Conservation (phyloP, 2,888 invertebrate genomes). For the Smittia aterrima region DNA sequence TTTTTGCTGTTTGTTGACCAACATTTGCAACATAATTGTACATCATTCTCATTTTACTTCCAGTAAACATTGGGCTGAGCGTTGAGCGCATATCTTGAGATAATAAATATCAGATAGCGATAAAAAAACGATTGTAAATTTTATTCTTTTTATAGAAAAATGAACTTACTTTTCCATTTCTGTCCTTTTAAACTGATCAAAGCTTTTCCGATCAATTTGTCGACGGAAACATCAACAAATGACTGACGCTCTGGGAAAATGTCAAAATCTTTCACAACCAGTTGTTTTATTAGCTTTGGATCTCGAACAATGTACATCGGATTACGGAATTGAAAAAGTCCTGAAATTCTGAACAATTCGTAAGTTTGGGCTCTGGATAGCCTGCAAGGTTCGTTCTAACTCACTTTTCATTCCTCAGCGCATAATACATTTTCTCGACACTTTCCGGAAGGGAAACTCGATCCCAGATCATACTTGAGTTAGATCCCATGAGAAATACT, state of each 20-base stretch:
- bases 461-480: not conserved
- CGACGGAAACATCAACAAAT: conserved; percentile 43
- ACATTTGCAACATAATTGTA: conserved; percentile 44
- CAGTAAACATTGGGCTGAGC: conserved; percentile 47
- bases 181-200: conserved; percentile 29
- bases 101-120: too few species aligned
- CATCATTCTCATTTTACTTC: conserved; percentile 47
- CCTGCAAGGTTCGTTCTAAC: not conserved
- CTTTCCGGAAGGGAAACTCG: not conserved
- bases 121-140: too few species aligned
- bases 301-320: conserved; percentile 29
- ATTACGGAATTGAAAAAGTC: conserved; percentile 26
- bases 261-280: conserved; percentile 44
- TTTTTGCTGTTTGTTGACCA: not conserved
- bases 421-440: conserved; percentile 39
- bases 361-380: too few species aligned
- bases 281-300: conserved; percentile 27
- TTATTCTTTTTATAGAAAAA: too few species aligned
- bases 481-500: not conserved
- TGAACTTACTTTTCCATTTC: conserved; percentile 46
- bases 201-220: conserved; percentile 45
- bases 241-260: conserved; percentile 45
- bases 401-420: conserved; percentile 32
- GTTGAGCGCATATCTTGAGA: conserved; percentile 47
- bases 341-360: conserved; percentile 7